phyloP scores from a whole-genome alignment of 2,113 vertebrate genomes.

The Steatornis caripensis region DNA sequence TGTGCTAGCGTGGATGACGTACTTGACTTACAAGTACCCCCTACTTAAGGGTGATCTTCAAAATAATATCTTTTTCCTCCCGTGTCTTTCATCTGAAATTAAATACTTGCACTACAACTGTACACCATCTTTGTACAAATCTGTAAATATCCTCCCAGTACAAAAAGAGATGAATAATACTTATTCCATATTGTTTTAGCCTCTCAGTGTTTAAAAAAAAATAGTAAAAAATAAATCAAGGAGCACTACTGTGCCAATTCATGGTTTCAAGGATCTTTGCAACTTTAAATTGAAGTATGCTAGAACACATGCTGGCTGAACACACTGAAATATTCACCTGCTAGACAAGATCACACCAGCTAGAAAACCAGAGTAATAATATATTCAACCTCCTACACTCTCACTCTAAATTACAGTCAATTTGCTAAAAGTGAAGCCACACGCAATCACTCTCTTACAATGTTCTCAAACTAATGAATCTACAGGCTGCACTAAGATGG shows the following conservation, averaged over 20 bases:
- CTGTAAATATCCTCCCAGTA: neutral
- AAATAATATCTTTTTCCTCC: neutral
- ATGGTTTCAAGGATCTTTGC: neutral
- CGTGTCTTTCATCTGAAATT: neutral
- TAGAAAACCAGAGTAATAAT: constrained; percentile 7
- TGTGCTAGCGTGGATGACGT: neutral
- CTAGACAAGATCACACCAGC: neutral
- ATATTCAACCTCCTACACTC: constrained; percentile 23
- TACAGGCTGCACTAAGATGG: neutral
- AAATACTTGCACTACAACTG: neutral
- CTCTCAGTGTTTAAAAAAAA: neutral
- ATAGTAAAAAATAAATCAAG: neutral
- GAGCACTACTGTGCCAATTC: neutral
- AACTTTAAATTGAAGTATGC: neutral
- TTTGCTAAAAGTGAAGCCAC: constrained; percentile 38
- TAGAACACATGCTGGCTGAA: neutral
- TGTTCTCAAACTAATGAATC: constrained; percentile 21
- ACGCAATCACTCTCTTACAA: neutral
- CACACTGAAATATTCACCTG: neutral
- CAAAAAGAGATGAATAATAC: neutral
- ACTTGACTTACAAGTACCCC: neutral
- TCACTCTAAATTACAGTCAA: constrained; percentile 17
- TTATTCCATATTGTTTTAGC: neutral
- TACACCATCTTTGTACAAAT: neutral
- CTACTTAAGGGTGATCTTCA: neutral